Conservation (phyloP, 1,140 invertebrate genomes). For the Drosophila pseudoobscura region DNA sequence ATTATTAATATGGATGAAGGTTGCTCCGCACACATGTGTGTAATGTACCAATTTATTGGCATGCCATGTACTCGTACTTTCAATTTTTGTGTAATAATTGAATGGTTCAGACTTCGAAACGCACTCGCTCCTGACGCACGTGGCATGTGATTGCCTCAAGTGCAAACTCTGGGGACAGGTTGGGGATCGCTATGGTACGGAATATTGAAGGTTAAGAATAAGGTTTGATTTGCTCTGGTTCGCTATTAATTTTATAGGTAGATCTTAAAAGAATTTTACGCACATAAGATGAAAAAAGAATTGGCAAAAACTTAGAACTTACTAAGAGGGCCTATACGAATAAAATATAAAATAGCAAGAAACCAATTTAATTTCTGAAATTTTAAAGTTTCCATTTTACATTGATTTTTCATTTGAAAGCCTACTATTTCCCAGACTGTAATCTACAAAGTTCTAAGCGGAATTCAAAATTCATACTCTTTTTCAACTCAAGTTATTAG, state of each 20-base stretch:
- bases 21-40: slow-evolving; percentile 33
- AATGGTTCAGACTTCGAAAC: slow-evolving; percentile 6
- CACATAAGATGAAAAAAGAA: no score
- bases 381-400: no score
- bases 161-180: slow-evolving; percentile 2
- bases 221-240: slow-evolving; percentile 12
- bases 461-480: no score
- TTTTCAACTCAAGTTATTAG: no score
- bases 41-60: slow-evolving; percentile 48
- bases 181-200: neutral
- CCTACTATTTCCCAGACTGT: no score
- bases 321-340: no score
- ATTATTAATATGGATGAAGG: slow-evolving; percentile 75
- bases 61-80: slow-evolving; percentile 46
- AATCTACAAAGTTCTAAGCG: no score
- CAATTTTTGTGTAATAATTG: slow-evolving; percentile 57
- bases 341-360: no score
- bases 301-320: no score
- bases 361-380: no score
- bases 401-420: no score
- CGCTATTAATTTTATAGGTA: neutral
- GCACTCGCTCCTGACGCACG: slow-evolving; percentile 4
- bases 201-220: slow-evolving; percentile 18
- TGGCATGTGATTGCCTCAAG: slow-evolving; percentile 26
- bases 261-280: no score